Evolutionary conservation across 1,140 invertebrate genomes (phyloP).

Genomic region (Anoplolepis gracilipes): DNA sequence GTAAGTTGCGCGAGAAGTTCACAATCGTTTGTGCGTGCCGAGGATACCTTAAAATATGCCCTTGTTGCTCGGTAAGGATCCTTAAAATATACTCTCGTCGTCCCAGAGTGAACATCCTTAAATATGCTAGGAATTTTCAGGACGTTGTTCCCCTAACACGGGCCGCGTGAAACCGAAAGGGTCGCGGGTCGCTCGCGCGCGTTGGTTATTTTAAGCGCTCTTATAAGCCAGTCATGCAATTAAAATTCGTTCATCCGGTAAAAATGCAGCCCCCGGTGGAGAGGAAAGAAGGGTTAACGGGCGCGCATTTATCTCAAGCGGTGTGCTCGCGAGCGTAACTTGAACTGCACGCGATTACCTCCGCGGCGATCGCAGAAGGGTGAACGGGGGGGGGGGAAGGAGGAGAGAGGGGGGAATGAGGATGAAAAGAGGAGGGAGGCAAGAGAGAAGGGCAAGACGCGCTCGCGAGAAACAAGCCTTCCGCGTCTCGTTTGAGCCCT

Average conservation of each 20-base stretch:
- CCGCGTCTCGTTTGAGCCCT: constrained; percentile 39
- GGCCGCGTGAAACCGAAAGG: background rate
- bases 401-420: background rate
- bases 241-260: constrained; percentile 55
- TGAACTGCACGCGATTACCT: constrained; percentile 31
- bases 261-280: constrained; percentile 19
- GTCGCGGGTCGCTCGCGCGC: background rate
- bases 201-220: constrained; percentile 23
- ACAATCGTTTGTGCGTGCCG: background rate
- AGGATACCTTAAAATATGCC: constrained; percentile 28
- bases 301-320: constrained; percentile 6
- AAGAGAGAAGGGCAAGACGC: background rate
- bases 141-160: background rate
- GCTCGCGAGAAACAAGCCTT: constrained; percentile 16
- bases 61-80: constrained; percentile 8
- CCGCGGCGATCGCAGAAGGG: background rate
- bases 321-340: constrained; percentile 34
- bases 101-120: background rate
- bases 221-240: constrained; percentile 47
- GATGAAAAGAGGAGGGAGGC: no score
- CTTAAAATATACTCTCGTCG: constrained; percentile 22
- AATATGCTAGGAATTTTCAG: constrained; percentile 28
- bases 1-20: background rate
- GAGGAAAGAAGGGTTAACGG: constrained; percentile 19
- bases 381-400: background rate